These are phyloP conservation scores for Cathartes aura DNA, from an alignment of 2,113 vertebrate species.

Conservation along the genomic window DNA sequence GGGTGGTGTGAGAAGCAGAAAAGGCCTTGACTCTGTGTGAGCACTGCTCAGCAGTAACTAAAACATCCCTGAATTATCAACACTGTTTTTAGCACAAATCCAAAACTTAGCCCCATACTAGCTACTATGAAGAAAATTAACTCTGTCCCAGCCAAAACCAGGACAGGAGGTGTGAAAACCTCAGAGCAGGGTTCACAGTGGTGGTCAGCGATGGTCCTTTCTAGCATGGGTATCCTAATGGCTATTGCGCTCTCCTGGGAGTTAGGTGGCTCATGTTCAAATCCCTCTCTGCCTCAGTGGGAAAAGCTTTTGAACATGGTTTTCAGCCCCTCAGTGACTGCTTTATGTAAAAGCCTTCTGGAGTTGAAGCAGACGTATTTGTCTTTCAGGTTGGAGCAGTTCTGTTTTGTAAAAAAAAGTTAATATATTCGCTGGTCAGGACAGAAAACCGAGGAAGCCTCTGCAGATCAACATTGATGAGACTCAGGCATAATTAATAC, in stretches of 20 bases:
- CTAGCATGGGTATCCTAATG: not conserved
- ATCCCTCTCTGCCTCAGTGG: not conserved
- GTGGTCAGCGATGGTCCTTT: not conserved
- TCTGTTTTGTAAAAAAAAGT: not conserved
- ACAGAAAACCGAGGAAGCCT: not conserved
- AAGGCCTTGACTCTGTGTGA: no score
- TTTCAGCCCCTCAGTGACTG: not conserved
- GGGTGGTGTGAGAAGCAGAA: no score
- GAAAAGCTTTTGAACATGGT: not conserved
- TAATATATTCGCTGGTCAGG: not conserved
- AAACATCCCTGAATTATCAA: no score
- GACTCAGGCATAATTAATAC: not conserved
- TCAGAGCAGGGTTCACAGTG: not conserved
- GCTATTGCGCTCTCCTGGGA: not conserved
- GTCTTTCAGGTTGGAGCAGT: not conserved
- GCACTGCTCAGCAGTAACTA: no score
- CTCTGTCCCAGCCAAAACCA: no score
- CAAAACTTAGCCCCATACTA: no score
- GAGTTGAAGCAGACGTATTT: not conserved
- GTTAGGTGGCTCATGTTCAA: not conserved
- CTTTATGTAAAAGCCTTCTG: not conserved
- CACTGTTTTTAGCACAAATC: no score
- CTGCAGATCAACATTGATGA: not conserved
- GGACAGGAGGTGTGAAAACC: not conserved
- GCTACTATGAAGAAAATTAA: no score